phyloP scores from a whole-genome alignment of 2,113 vertebrate species.

The Thalassarche chlororhynchos region DNA sequence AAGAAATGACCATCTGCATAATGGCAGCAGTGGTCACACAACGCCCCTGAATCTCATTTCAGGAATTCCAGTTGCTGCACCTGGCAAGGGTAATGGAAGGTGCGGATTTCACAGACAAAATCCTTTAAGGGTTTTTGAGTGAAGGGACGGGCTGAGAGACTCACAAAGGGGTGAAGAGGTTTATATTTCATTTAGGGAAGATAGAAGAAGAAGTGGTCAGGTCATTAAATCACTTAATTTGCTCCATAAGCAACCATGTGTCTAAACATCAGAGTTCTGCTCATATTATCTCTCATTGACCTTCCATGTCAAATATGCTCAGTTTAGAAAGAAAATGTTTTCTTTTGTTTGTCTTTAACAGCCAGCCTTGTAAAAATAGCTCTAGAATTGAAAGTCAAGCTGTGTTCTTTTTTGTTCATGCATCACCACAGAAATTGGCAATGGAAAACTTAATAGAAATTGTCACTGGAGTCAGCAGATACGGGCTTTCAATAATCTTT shows the following conservation, averaged over 20 bases:
- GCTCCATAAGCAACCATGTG: not conserved
- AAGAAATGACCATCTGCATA: not conserved
- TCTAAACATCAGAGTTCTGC: not conserved
- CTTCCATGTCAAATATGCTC: not conserved
- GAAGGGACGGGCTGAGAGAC: not conserved
- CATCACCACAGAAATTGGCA: slow-evolving; percentile 41
- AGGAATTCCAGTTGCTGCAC: slow-evolving; percentile 3
- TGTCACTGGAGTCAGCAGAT: slow-evolving; percentile 32
- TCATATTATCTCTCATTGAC: not conserved
- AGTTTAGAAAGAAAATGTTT: slow-evolving; percentile 17
- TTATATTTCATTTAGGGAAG: not conserved
- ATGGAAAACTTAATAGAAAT: slow-evolving; percentile 37
- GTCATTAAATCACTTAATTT: not conserved
- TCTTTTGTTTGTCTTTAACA: slow-evolving; percentile 28
- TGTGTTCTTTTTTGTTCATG: not conserved
- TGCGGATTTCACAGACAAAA: not conserved
- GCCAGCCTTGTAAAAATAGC: slow-evolving; percentile 27
- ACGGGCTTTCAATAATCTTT: not conserved
- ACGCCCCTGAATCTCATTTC: not conserved
- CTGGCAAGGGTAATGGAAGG: not conserved
- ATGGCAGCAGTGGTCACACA: not conserved
- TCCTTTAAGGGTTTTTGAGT: not conserved
- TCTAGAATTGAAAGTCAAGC: slow-evolving; percentile 2
- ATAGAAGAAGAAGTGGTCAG: not conserved
- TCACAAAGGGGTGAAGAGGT: not conserved